Evolutionary conservation across 2,888 invertebrate species (phyloP).

Genomic region (Tanypteryx hageni): DNA sequence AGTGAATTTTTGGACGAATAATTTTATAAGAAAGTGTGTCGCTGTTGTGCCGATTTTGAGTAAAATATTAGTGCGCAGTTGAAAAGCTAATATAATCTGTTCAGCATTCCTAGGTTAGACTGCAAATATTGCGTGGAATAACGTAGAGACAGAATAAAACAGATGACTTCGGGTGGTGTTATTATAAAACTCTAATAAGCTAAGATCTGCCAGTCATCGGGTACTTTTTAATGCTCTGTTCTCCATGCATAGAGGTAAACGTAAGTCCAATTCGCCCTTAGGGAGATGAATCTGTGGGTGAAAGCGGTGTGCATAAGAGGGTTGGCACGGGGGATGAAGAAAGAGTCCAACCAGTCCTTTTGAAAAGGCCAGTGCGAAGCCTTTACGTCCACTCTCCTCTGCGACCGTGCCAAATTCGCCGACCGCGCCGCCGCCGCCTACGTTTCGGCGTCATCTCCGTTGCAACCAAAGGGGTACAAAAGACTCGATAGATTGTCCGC

Average conservation of each 20-base stretch:
- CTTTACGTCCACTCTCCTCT: not conserved
- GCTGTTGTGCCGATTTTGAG: no score
- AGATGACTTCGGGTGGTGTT: no score
- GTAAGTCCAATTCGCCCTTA: not conserved
- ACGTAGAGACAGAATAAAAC: no score
- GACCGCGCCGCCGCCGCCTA: not conserved
- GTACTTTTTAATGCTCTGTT: not conserved
- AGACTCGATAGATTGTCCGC: not conserved
- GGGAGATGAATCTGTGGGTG: not conserved
- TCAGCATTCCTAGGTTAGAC: no score
- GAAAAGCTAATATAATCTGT: no score
- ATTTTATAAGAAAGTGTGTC: no score
- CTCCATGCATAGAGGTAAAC: not conserved
- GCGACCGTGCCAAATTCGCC: slow-evolving; percentile 21
- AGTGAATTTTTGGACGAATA: no score
- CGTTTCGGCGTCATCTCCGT: slow-evolving; percentile 3
- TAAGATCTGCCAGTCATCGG: no score
- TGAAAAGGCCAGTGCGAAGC: not conserved
- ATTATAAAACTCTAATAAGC: no score
- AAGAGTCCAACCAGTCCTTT: not conserved
- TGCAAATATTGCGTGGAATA: no score
- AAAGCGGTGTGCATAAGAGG: not conserved
- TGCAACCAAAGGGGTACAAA: not conserved
- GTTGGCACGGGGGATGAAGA: not conserved
- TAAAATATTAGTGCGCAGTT: no score